These are phyloP conservation scores for Solea solea DNA, from an alignment of 2,113 vertebrate genomes.

Conservation along the genomic window DNA sequence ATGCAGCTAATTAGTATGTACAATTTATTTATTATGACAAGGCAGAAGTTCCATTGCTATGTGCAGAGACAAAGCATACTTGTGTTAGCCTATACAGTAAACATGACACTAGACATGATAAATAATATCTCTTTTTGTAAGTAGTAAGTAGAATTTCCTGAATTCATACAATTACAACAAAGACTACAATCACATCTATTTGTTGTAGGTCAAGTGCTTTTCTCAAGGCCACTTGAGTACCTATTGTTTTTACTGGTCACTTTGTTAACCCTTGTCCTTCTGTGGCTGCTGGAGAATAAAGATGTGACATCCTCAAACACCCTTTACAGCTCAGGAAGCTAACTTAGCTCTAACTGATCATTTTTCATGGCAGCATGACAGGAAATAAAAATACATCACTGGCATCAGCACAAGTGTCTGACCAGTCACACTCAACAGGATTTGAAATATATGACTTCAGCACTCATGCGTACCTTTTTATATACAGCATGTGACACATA, in stretches of 20 bases:
- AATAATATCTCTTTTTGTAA: too few species aligned
- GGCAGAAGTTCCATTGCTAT: too few species aligned
- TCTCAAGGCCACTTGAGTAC: constrained; percentile 15
- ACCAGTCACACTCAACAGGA: not conserved
- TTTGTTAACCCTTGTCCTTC: not conserved
- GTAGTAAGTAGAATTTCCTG: not conserved
- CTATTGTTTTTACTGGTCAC: not conserved
- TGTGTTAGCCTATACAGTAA: too few species aligned
- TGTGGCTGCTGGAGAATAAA: too few species aligned
- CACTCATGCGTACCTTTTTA: not conserved
- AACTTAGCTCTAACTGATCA: not conserved
- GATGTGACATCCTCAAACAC: too few species aligned
- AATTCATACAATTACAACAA: not conserved
- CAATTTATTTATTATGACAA: too few species aligned
- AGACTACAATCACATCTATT: not conserved
- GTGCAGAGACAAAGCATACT: too few species aligned
- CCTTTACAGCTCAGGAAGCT: not conserved
- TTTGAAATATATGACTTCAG: not conserved
- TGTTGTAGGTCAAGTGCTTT: constrained; percentile 11
- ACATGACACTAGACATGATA: too few species aligned
- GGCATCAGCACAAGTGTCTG: not conserved
- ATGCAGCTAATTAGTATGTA: too few species aligned
- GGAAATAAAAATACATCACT: not conserved
- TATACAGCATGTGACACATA: not conserved
- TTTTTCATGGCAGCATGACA: not conserved